phyloP scores from a whole-genome alignment of 2,113 vertebrate species.

The Origma solitaria region DNA sequence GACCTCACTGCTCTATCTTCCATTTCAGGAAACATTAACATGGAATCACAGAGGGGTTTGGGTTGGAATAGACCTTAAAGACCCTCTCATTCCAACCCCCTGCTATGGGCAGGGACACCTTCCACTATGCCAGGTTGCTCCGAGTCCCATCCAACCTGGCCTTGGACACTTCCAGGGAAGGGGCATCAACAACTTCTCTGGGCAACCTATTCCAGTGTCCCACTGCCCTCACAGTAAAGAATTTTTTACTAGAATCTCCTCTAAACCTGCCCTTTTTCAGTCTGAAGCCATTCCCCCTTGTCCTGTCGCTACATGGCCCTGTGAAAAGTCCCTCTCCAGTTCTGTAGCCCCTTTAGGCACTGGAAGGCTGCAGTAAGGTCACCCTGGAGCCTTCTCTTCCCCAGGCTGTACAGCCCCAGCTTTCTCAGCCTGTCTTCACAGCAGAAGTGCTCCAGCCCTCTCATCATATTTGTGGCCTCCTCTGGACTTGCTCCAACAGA shows the following conservation, averaged over 20 bases:
- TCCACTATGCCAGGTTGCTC: neutral
- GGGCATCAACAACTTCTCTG: neutral
- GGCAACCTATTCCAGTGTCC: neutral
- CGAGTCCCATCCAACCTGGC: neutral
- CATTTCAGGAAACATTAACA: neutral
- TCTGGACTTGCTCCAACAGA: neutral
- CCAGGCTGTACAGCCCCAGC: neutral
- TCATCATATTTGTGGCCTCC: neutral
- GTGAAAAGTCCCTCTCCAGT: neutral
- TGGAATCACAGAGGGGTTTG: neutral
- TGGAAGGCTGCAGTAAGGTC: neutral
- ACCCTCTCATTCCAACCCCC: neutral
- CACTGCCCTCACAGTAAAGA: neutral
- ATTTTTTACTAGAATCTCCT: neutral
- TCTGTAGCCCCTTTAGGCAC: neutral
- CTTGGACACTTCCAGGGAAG: neutral
- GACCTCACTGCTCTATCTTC: neutral
- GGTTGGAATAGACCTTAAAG: neutral
- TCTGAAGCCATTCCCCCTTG: neutral
- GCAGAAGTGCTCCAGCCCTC: neutral
- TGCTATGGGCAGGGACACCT: neutral
- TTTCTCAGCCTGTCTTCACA: neutral
- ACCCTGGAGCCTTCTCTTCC: neutral
- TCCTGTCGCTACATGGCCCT: neutral
- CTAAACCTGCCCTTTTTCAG: neutral